Base-by-base conservation (phyloP, 2,797 vertebrate genomes). In the Echiichthys vipera region DNA sequence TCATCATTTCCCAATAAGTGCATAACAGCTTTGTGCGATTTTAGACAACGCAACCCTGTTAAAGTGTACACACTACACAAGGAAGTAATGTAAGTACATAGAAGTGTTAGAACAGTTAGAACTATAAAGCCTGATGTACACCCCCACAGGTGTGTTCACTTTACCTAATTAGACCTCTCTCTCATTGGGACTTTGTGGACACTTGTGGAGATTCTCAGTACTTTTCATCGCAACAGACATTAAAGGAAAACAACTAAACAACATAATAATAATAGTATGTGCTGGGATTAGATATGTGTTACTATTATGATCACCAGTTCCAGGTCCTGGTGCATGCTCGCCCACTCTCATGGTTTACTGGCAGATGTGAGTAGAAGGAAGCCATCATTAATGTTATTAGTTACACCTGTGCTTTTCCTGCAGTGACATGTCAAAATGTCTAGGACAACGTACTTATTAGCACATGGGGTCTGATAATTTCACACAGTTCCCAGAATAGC, bases 391-490 rank as follows among this genome's bases (percentile, higher is more conserved):
- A 64, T 49, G 12, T 24, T 24, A 40, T 42, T 15, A 45, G 55
- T 50, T 25, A 27, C 65, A 56, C 51, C 9, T 47, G 12, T 45
- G 57, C 45, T 46, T 27, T 45, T 63, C 27, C 15, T 62, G 57
- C 46, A 4, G 2, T 25, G 24, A 49, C 22, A 50, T 53, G 61
- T 62, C 54, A 73, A 66, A 54, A 65, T 47, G 32, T 49, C 18
- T 3, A 14, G 49, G 56, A 66, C 18, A 56, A 51, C 14, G n/a
- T 59, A 43, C 39, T 59, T 30, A 68, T 65, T 39, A 65, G 29
- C 22, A 20, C 57, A 17, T 17, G 5, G 24, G 34, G 59, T 65
- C 47, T 27, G 34, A 37, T 51, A 43, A 40, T 22, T 45, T 59
- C 36, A 40, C n/a, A 34, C 7, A 47, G 18, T 24, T 47, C 53